These are phyloP conservation scores for Tachina fera DNA, from an alignment of 2,888 invertebrate genomes.

Conservation along the genomic window DNA sequence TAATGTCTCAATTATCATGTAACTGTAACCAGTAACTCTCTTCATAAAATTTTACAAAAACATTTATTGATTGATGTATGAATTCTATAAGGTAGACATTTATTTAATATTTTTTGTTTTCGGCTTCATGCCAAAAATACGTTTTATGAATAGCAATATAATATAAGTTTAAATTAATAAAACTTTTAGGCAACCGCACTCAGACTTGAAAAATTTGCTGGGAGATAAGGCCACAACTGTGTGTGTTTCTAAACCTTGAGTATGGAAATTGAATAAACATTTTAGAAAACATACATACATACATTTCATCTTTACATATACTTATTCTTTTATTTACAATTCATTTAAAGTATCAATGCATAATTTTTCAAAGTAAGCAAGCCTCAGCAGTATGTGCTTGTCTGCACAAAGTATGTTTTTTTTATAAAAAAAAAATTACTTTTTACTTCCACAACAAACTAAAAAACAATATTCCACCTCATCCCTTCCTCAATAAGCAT, in stretches of 20 bases:
- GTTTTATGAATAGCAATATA: conserved; percentile 24
- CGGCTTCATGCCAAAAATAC: neutral
- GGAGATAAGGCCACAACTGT: too few relatives aligned
- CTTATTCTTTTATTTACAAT: neutral
- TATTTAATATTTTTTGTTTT: neutral
- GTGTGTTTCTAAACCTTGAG: too few relatives aligned
- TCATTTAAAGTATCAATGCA: neutral
- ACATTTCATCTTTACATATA: too few relatives aligned
- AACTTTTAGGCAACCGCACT: neutral
- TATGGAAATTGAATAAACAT: neutral
- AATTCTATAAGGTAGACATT: conserved; percentile 6
- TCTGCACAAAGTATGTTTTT: too few relatives aligned
- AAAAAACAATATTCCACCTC: too few relatives aligned
- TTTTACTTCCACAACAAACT: too few relatives aligned
- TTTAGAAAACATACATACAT: neutral
- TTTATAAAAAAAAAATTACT: too few relatives aligned
- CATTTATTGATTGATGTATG: conserved; percentile 38
- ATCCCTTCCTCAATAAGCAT: too few relatives aligned
- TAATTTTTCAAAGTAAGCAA: too few relatives aligned
- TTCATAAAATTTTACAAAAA: conserved; percentile 11
- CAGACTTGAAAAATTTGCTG: too few relatives aligned
- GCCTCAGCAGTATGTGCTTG: too few relatives aligned
- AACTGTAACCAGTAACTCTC: neutral
- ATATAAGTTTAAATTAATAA: neutral
- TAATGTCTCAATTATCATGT: conserved; percentile 28